phyloP scores from a whole-genome alignment of 2,797 vertebrate genomes.

The Rhabdophis nuchalis region DNA sequence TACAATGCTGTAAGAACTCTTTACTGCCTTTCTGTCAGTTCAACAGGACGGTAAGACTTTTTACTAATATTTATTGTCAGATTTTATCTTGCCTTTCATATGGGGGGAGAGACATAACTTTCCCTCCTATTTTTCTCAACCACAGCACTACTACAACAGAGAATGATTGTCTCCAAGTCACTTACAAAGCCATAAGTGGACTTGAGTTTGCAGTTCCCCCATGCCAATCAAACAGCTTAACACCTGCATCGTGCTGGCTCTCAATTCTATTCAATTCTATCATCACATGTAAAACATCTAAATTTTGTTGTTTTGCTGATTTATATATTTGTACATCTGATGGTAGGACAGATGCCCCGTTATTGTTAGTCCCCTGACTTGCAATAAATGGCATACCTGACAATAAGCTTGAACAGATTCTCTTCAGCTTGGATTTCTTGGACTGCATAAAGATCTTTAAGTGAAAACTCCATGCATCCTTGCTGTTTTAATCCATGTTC shows the following conservation, averaged over 20 bases:
- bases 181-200: neutral
- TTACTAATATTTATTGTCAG: neutral
- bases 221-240: neutral
- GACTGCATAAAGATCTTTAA: slow-evolving; percentile 94
- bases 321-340: neutral
- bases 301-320: neutral
- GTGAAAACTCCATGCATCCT: slow-evolving; percentile 86
- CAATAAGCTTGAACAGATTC: slow-evolving; percentile 74
- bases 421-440: slow-evolving; percentile 96
- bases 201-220: neutral
- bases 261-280: neutral
- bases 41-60: neutral
- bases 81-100: neutral
- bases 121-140: neutral
- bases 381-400: slow-evolving; percentile 71
- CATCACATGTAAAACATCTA: neutral
- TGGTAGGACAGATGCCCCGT: neutral
- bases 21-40: neutral
- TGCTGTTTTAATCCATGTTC: slow-evolving; percentile 71
- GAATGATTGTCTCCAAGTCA: neutral
- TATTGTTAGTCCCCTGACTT: neutral
- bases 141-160: neutral
- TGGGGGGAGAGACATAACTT: neutral
- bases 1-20: neutral
- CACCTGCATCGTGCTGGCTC: neutral